A percentile compares a stretch with the other conserved stretches of the same genome.
phyloP scores from a whole-genome alignment of 2,113 vertebrate species.

The Todiramphus chloris region DNA sequence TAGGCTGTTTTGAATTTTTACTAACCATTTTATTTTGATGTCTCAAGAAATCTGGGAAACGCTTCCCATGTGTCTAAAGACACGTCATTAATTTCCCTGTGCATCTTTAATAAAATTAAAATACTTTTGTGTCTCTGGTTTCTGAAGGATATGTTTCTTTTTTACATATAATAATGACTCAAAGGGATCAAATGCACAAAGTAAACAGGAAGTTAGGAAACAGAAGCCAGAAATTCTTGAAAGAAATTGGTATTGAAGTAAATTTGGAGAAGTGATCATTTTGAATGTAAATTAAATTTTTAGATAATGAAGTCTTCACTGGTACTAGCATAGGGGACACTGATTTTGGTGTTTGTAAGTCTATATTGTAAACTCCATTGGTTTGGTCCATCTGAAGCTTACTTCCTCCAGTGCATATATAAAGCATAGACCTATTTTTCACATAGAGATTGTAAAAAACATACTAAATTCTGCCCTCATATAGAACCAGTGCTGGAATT shows the following conservation, averaged over 20 bases:
- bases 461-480: background rate
- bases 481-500: background rate
- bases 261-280: background rate
- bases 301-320: background rate
- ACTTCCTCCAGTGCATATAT: background rate
- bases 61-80: background rate
- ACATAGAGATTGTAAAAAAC: background rate
- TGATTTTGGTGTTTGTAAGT: background rate
- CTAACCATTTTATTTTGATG: fast-evolving
- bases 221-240: background rate
- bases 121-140: background rate
- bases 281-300: background rate
- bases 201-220: background rate
- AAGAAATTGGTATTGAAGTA: background rate
- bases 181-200: background rate
- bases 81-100: background rate
- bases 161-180: background rate
- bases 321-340: background rate
- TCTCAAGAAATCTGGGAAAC: background rate
- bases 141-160: background rate
- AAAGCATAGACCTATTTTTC: background rate
- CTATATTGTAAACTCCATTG: background rate
- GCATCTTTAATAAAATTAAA: background rate
- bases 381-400: background rate
- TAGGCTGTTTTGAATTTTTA: background rate